Base-by-base conservation (phyloP, 1,140 invertebrate genomes). In the Micrasema longulum region DNA sequence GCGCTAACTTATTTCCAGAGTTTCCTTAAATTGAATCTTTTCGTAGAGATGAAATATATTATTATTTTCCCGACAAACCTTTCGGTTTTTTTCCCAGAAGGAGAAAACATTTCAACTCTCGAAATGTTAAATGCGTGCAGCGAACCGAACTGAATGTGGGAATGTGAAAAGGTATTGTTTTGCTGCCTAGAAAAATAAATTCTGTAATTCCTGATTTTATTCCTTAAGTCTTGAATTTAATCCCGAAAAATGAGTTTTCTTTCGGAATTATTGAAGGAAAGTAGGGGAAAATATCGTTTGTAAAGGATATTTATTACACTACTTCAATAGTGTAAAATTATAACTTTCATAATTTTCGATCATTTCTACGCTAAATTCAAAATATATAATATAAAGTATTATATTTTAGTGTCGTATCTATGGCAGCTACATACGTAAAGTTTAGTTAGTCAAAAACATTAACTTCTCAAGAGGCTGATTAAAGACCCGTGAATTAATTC, bases 1-100 rank as follows among this genome's bases (percentile, higher is more conserved):
- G n/a, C 53, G 26, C 53, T 35, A 57, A 57, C 53, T 31, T 35
- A 57, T 20, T 57, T 57, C 36, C 1, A 11, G 53, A 35, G n/a
- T 57, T 53, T 22, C 50, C 26, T 23, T 12, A 20, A 18, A 12
- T 57, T 31, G 53, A 38, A 35, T 57, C 31, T 57, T 57, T 57
- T 57, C 31, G 12, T 31, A 35, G 36, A 38, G 31, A 35, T 57
- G 31, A 57, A 57, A 57, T 57, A 35, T 57, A 16, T 36, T 26
- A 1, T 36, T 57, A 10, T 57, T 57, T 2, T 31, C n/a, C n/a
- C n/a, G n/a, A 36, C 11, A 10, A 16, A 10, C 16, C n/a, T 12
- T 11, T 16, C 6, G 35, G 35, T 57, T 55, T 55, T 26, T 36
- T 35, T 35, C n/a, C 5, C 10, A 31, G 4, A 16, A 22, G 6